These are phyloP conservation scores for Picus viridis DNA, from an alignment of 2,797 vertebrate genomes.

Conservation along the genomic window DNA sequence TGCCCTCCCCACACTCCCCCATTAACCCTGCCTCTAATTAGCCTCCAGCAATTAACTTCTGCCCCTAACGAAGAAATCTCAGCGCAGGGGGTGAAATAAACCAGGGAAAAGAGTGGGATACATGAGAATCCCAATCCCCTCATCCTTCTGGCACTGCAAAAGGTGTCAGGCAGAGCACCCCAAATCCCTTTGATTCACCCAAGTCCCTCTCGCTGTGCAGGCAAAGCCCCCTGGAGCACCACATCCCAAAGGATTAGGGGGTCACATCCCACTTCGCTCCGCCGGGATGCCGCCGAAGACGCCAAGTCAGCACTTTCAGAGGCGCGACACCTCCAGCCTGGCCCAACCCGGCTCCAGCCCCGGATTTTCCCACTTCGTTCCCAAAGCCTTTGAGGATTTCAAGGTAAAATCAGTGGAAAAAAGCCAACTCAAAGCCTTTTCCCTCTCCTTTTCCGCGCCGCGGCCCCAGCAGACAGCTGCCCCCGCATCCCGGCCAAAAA, in stretches of 20 bases:
- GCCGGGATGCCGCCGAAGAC: background rate
- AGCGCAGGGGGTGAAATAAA: background rate
- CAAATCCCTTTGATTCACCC: background rate
- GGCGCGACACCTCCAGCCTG: background rate
- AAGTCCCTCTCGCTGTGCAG: too few relatives aligned
- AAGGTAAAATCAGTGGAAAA: background rate
- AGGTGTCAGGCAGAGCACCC: background rate
- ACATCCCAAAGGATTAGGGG: background rate
- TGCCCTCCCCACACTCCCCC: background rate
- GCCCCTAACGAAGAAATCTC: background rate
- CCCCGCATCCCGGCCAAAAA: conserved; percentile 79
- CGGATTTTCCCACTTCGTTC: background rate
- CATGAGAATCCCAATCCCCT: background rate
- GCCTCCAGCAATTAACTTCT: conserved; percentile 38
- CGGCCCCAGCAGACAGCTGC: conserved; percentile 66
- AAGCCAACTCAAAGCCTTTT: background rate
- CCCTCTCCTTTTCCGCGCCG: background rate
- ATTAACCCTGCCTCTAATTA: conserved; percentile 31
- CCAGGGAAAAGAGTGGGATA: background rate
- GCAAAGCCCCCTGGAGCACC: background rate
- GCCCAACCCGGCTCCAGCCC: background rate
- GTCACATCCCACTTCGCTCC: background rate
- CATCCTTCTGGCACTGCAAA: background rate
- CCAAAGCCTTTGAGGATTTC: background rate
- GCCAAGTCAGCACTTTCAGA: background rate